These are phyloP conservation scores for Muricea muricata DNA, from an alignment of 92 coral and sea anemone species.

Conservation along the genomic window DNA sequence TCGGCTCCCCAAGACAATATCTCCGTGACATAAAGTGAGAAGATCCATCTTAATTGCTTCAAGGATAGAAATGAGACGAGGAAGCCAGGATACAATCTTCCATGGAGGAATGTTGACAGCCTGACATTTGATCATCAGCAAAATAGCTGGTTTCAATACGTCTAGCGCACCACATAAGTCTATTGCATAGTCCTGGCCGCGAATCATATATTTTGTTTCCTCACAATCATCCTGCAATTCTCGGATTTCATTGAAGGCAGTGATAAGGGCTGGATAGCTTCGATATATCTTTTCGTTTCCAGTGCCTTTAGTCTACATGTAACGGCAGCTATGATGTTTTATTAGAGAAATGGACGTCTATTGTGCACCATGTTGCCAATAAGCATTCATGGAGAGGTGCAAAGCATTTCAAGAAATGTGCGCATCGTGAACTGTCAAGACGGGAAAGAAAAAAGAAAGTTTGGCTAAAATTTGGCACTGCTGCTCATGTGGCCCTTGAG, in stretches of 20 bases:
- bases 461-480: no score
- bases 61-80: not conserved
- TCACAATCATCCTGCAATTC: not conserved
- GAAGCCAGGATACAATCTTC: conserved; percentile 15
- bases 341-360: no score
- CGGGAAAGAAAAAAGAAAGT: no score
- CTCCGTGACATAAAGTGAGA: not conserved
- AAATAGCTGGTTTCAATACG: conserved; percentile 4
- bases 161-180: conserved; percentile 11
- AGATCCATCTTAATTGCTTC: not conserved
- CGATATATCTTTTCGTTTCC: not conserved
- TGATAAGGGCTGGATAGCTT: not conserved
- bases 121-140: not conserved
- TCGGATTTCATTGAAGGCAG: conserved; percentile 5
- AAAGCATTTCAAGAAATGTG: no score
- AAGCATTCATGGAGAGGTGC: no score
- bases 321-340: no score
- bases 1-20: not conserved
- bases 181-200: conserved; percentile 2
- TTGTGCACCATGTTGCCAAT: no score
- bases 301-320: no score
- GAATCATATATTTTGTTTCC: not conserved
- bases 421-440: no score
- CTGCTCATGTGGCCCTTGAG: no score
- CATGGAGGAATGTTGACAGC: conserved; percentile 2